These are phyloP conservation scores for Rambutsinella grinnellia DNA, from an alignment of 2,888 invertebrate species.

Conservation along the genomic window DNA sequence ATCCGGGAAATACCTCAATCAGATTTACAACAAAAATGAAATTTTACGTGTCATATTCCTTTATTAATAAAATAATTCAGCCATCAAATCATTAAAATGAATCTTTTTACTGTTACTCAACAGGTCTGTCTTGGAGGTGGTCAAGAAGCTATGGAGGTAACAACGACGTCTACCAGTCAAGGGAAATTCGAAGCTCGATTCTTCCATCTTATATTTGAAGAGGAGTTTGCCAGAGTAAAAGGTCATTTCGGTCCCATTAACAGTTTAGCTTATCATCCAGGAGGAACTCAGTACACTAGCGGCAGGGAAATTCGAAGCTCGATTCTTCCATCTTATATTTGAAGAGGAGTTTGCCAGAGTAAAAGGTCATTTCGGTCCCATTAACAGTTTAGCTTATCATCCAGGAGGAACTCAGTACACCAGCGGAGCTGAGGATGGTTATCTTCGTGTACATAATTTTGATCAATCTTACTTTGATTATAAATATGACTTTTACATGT, in stretches of 20 bases:
- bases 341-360: slow-evolving; percentile 97
- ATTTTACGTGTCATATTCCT: too few relatives aligned
- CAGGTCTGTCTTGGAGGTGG: slow-evolving; percentile 97
- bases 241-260: slow-evolving; percentile 99
- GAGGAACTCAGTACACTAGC: slow-evolving; percentile 95
- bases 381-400: slow-evolving; percentile 98
- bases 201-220: slow-evolving; percentile 96
- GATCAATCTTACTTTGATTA: slow-evolving; percentile 97
- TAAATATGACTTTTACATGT: slow-evolving; percentile 82
- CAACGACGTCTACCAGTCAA: slow-evolving; percentile 91
- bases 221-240: slow-evolving; percentile 97
- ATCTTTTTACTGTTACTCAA: too few relatives aligned
- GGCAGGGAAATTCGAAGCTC: slow-evolving; percentile 98
- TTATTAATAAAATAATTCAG: too few relatives aligned
- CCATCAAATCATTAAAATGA: too few relatives aligned
- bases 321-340: slow-evolving; percentile 93
- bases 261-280: slow-evolving; percentile 97
- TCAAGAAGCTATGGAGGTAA: slow-evolving; percentile 99
- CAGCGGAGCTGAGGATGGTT: slow-evolving; percentile 99
- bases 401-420: slow-evolving; percentile 97
- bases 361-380: slow-evolving; percentile 99
- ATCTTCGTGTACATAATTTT: slow-evolving; percentile 94
- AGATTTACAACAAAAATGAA: too few relatives aligned
- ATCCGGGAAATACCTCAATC: too few relatives aligned
- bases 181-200: slow-evolving; percentile 98